Base-by-base conservation (phyloP, 2,888 invertebrate genomes). In the Troilus luridus region DNA sequence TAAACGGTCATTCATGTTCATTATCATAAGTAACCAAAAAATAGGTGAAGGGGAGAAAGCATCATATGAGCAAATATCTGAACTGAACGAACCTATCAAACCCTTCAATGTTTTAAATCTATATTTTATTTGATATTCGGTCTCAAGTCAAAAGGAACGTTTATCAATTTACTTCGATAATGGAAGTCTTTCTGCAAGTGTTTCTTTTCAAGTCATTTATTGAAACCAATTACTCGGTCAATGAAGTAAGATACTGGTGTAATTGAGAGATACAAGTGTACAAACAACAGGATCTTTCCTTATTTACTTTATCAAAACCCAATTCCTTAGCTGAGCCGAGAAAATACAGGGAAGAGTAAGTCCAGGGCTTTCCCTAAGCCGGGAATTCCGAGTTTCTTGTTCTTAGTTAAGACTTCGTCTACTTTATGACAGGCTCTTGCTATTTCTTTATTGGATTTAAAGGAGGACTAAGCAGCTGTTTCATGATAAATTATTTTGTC, bases 271-370 rank as follows among this genome's bases (percentile, higher is more conserved):
- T 77, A 41, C 21, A 41, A 77, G 14, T 1, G 72, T 77, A 77
- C 41, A 41, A 17, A 14, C 72, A 41, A 41, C 41, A 77, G 8
- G 41, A 77, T 19, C 72, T 41, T 77, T 77, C 6, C 41, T 41
- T 77, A 77, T 77, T 77, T 77, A 77, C 72, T 77, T 77, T 77
- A 8, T 77, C 72, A 24, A 41, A 77, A 41, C 72, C 72, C 41
- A 77, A 77, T 77, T 77, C 72, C 72, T 77, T 41, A 17, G 8
- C 27, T 41, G 72, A 41, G 72, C 72, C 72, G 72, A 41, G 72
- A 77, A 41, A 77, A 77, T 41, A 77, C 72, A 19, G 72, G 27
- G 17, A 9, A 77, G 41, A 41, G 72, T 77, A 77, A 77, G 41
- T 41, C 72, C 72, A 41, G 72, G 6, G 27, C 27, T 41, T 41